phyloP scores from a whole-genome alignment of 2,797 vertebrate genomes.

The Poeciliopsis infans region DNA sequence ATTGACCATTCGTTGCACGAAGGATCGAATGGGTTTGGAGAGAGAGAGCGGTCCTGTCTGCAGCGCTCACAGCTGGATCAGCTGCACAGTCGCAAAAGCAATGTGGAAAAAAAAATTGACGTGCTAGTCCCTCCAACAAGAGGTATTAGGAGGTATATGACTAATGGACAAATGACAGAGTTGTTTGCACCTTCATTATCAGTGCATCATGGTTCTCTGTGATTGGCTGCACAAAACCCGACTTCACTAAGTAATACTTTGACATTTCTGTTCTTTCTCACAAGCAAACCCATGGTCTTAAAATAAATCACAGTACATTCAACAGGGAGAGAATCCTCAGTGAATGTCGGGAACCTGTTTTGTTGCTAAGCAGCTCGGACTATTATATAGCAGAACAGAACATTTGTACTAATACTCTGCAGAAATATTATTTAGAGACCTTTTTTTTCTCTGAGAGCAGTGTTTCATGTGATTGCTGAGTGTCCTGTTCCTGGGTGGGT shows the following conservation, averaged over 20 bases:
- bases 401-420: constrained; percentile 25
- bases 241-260: constrained; percentile 20
- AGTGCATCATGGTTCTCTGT: constrained; percentile 1
- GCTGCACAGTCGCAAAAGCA: neutral
- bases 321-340: constrained; percentile 21
- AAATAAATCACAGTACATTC: constrained; percentile 49
- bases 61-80: neutral
- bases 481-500: constrained; percentile 59
- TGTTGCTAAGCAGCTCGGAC: constrained; percentile 66
- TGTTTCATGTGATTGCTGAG: constrained; percentile 56
- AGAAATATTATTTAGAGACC: constrained; percentile 18
- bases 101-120: neutral
- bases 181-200: constrained; percentile 18
- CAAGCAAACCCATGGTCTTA: constrained; percentile 28
- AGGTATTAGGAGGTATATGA: neutral
- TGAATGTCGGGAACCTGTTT: constrained; percentile 31
- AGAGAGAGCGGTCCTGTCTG: too few relatives aligned
- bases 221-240: constrained; percentile 8
- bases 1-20: neutral
- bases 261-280: constrained; percentile 28
- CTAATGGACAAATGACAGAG: constrained; percentile 1
- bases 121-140: neutral
- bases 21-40: neutral
- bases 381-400: constrained; percentile 38
- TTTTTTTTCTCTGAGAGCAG: constrained; percentile 7